Evolutionary conservation across 2,113 vertebrate species (phyloP), one percentile per base, ranked within the genome.

Genomic region (Circaetus gallicus): DNA sequence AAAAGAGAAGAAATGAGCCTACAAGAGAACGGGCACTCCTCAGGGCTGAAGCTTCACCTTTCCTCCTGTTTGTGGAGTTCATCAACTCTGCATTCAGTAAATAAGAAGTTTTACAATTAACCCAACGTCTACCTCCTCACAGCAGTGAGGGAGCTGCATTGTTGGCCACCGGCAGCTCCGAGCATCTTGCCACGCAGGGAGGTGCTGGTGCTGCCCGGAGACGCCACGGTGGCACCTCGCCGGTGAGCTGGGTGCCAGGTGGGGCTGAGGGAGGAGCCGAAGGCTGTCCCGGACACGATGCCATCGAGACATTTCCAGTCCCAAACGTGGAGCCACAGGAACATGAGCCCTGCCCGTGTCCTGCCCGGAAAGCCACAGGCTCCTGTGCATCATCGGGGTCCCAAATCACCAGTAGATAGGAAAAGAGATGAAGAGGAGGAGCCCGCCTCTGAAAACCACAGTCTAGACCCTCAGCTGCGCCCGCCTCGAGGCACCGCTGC

Each of bases 11-110:
- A 40, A 73, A 66, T 5, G 4, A 84, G 43, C 21, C 72, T 16
- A n/a, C 1, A 2, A 34, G 36, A 53, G 62, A 61, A 32, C 6
- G 1, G 45, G 52, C n/a, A 2, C 17, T 11, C 9, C 0, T 22
- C 65, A 11, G 36, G 42, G 88, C 52, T 66, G 40, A 34, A 19
- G 31, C 53, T 58, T 56, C 38, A 12, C 63, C 21, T 21, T 42
- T 25, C 73, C 72, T 28, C 19, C 0, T 2, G 6, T 62, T 38
- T 15, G 19, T 6, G 13, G 55, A 36, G 45, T 24, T 65, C 42
- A 16, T 55, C 73, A 59, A 24, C 42, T 72, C 67, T 16, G 1
- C 1, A 4, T 53, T 36, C 61, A 29, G 49, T 5, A 42, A 86
- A 34, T 9, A 36, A n/a, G 40, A 31, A 50, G 16, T 71, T 91